A percentile compares a stretch with the other conserved stretches of the same genome.
Evolutionary conservation across 2,113 vertebrate genomes (phyloP).

Genomic region (Lampris incognitus): DNA sequence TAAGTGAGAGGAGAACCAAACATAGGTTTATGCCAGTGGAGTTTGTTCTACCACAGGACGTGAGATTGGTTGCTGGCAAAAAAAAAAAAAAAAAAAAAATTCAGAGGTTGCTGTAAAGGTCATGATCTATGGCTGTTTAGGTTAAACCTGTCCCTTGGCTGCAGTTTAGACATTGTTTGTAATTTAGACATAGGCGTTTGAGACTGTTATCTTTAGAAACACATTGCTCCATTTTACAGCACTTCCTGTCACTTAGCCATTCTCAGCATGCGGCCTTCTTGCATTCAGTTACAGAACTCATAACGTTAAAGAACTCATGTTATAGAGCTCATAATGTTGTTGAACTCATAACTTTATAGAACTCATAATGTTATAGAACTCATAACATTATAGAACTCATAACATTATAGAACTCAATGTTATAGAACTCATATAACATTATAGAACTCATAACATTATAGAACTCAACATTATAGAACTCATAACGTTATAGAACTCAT

Average conservation of each 20-base stretch:
- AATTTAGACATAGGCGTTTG: neutral
- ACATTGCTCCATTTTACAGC: neutral
- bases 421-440: too few species aligned
- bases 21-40: conserved; percentile 56
- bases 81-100: neutral
- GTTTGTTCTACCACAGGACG: conserved; percentile 39
- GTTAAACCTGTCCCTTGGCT: conserved; percentile 5
- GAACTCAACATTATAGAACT: too few species aligned
- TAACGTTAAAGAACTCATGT: too few species aligned
- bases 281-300: too few species aligned
- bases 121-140: conserved; percentile 8
- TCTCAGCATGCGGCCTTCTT: too few species aligned
- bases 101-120: conserved; percentile 26
- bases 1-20: conserved; percentile 69
- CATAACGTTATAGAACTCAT: too few species aligned
- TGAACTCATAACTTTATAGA: too few species aligned
- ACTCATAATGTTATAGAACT: too few species aligned
- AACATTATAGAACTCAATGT: too few species aligned
- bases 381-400: too few species aligned
- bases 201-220: conserved; percentile 24
- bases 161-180: neutral
- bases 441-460: too few species aligned
- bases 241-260: neutral
- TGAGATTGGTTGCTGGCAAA: conserved; percentile 18
- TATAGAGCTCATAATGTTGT: too few species aligned